phyloP scores from a whole-genome alignment of 2,888 invertebrate species.

The Hydrotaea diabolus region DNA sequence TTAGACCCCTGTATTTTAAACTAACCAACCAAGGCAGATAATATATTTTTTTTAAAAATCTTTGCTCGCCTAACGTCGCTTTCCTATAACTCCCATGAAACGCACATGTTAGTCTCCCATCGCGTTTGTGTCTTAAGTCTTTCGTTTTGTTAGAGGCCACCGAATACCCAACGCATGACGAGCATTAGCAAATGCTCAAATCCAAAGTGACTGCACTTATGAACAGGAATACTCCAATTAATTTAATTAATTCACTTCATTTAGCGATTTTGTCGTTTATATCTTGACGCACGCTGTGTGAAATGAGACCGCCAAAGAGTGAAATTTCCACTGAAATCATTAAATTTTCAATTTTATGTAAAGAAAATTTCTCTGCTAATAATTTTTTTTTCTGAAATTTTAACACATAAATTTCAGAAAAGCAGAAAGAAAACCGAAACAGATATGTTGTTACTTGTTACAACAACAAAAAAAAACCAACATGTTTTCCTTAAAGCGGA shows the following conservation, averaged over 20 bases:
- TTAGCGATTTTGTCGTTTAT: constrained; percentile 3
- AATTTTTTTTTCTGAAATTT: constrained; percentile 55
- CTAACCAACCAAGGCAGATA: too few species aligned
- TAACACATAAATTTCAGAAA: constrained; percentile 42
- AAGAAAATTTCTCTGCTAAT: constrained; percentile 56
- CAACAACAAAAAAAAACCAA: background rate
- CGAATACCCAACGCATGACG: background rate
- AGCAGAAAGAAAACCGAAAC: background rate
- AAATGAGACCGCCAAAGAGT: constrained; percentile 32
- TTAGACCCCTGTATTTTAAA: too few species aligned
- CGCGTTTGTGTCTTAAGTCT: constrained; percentile 51
- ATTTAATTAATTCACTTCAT: constrained; percentile 26
- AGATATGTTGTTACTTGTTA: background rate
- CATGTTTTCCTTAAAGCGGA: background rate
- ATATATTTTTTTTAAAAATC: too few species aligned
- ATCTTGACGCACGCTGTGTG: background rate
- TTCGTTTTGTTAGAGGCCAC: constrained; percentile 38
- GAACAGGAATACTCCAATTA: background rate
- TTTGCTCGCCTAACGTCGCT: too few species aligned
- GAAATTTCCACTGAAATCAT: constrained; percentile 8
- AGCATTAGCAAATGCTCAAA: background rate
- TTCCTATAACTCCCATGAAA: too few species aligned
- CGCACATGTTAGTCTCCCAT: too few species aligned
- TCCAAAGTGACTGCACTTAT: background rate
- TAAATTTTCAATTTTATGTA: constrained; percentile 18